Conservation (phyloP, 2,113 vertebrate genomes). For the Cephalopholis sonnerati region DNA sequence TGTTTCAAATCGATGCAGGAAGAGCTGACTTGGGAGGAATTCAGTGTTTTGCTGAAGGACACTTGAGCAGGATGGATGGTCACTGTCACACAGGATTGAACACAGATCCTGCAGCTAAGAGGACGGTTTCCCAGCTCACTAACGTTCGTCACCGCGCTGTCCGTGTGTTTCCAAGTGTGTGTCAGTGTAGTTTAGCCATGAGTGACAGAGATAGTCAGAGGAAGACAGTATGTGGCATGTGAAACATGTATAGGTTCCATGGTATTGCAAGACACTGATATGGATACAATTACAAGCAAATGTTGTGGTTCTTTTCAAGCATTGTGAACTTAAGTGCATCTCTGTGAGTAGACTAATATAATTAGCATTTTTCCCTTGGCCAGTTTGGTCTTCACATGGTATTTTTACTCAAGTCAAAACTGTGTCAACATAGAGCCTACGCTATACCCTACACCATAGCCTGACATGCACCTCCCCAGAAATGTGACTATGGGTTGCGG, state of each 20-base stretch:
- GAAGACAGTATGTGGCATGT: slow-evolving; percentile 6
- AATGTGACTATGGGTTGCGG: no score
- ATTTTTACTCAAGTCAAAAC: neutral
- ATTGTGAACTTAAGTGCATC: neutral
- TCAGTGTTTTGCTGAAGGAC: slow-evolving; percentile 40
- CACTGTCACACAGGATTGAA: slow-evolving; percentile 52
- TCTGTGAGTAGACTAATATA: neutral
- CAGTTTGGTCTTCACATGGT: neutral
- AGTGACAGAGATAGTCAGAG: slow-evolving; percentile 34
- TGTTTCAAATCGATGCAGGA: slow-evolving; percentile 17
- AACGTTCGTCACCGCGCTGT: neutral
- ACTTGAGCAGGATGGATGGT: slow-evolving; percentile 50
- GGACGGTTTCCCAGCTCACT: slow-evolving; percentile 31
- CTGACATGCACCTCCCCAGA: no score
- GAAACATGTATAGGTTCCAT: neutral
- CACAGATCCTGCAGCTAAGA: slow-evolving; percentile 25
- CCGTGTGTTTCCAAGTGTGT: slow-evolving; percentile 27
- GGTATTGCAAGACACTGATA: neutral
- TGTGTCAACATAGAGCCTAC: neutral
- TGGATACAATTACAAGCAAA: neutral
- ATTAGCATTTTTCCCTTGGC: neutral
- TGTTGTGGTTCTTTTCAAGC: neutral
- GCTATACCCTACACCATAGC: no score
- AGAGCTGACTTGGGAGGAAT: slow-evolving; percentile 27
- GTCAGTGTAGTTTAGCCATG: slow-evolving; percentile 24